Evolutionary conservation across 2,888 invertebrate genomes (phyloP), one percentile per base, ranked within the genome.

Genomic region (Meliscaeva auricollis): DNA sequence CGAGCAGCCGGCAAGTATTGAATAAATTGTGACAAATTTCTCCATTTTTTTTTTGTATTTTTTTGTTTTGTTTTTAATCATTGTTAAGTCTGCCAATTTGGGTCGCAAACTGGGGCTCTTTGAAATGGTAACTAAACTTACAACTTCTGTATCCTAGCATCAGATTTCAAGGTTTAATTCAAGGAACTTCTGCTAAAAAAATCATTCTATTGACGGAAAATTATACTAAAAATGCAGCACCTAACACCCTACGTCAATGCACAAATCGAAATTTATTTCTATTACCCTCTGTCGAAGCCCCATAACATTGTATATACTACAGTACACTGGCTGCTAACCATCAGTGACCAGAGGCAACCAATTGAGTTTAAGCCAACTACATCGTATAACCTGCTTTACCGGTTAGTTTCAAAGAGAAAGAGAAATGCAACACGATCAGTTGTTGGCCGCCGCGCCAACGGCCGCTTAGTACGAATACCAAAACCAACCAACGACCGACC

Each of bases 321-420:
- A 58, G 58, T 64, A 48, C 46, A 30, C 22, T 22, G 38, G 35
- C 66, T 50, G 35, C 50, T 66, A 50, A 50, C 66, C 66, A 38
- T 38, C 38, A 66, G n/a, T 66, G 66, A 66, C 66, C 64, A 64
- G n/a, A 17, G 3, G 3, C 13, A 38, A 30, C 44, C 50, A 22
- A 50, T 66, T 66, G n/a, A 50, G 66, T 35, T 66, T 64, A 32
- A 46, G 46, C 46, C 44, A 46, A 64, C 26, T 20, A 11, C 32
- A 26, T 26, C 4, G 26, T 26, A 66, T 66, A 79, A 79, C 79
- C 73, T 60, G 79, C 58, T 68, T 54, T 48, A 73, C 79, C 73
- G 79, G 79, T 79, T 73, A 52, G 50, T 58, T 70, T 58, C 41
- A 66, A 66, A 32, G 66, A 58, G 48, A 50, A 66, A 72, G 54